Conservation (phyloP, 2,797 vertebrate species). For the Anabacerthia variegaticeps region DNA sequence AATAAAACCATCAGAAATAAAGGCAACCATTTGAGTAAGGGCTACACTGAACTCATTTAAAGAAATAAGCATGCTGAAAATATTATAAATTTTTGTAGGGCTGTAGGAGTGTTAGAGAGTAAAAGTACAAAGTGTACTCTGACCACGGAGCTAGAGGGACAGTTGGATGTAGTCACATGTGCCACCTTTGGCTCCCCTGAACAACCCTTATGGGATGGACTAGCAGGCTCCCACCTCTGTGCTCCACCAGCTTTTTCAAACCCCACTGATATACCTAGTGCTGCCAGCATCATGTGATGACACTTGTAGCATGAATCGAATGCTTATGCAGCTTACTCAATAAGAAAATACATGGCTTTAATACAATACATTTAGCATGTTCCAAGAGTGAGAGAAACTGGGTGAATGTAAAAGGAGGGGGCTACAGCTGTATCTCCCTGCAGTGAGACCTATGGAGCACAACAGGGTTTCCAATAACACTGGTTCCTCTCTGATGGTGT, state of each 20-base stretch:
- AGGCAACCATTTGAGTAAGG: not conserved
- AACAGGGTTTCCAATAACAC: not conserved
- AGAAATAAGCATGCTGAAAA: not conserved
- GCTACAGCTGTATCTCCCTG: not conserved
- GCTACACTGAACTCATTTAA: not conserved
- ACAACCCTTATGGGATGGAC: rapidly evolving
- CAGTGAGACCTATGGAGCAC: not conserved
- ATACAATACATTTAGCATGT: not conserved
- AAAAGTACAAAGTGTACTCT: not conserved
- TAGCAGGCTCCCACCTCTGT: not conserved
- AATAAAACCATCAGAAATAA: not conserved
- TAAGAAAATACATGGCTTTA: not conserved
- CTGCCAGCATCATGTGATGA: not conserved
- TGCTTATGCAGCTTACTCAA: not conserved
- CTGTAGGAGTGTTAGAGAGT: not conserved
- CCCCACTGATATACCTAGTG: rapidly evolving
- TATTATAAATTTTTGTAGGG: not conserved
- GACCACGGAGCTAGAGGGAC: not conserved
- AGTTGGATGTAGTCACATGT: not conserved
- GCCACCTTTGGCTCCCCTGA: not conserved
- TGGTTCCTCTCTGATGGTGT: not conserved
- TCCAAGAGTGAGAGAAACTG: not conserved
- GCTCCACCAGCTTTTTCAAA: not conserved
- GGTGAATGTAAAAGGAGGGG: not conserved
- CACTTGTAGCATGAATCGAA: not conserved